Conservation (phyloP, 1,140 invertebrate species). For the Drosophila bocqueti region DNA sequence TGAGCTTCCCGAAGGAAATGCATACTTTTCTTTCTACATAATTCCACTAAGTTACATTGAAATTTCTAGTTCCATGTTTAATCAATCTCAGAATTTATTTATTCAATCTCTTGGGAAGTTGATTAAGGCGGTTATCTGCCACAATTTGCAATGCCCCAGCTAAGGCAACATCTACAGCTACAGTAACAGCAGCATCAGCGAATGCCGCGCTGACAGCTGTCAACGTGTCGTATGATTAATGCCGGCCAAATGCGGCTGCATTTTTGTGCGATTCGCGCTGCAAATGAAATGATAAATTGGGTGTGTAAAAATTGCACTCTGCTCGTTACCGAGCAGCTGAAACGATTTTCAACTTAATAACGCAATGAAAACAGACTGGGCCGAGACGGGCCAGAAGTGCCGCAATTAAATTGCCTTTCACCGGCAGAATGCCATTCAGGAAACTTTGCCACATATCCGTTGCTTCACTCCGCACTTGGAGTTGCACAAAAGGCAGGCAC, state of each 20-base stretch:
- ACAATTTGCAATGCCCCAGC: constrained; percentile 9
- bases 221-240: constrained; percentile 83
- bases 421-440: constrained; percentile 47
- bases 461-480: constrained; percentile 40
- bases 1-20: neutral
- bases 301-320: constrained; percentile 46
- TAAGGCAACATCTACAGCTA: constrained; percentile 4
- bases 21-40: neutral
- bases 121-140: neutral
- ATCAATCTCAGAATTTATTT: neutral
- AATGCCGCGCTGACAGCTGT: constrained; percentile 71
- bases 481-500: constrained; percentile 41
- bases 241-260: constrained; percentile 68
- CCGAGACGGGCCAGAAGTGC: constrained; percentile 28
- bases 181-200: constrained; percentile 32
- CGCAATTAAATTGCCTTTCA: constrained; percentile 64
- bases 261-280: constrained; percentile 59
- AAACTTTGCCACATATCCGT: constrained; percentile 52
- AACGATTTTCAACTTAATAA: constrained; percentile 57
- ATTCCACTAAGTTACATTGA: neutral
- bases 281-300: constrained; percentile 73
- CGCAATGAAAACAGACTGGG: constrained; percentile 42
- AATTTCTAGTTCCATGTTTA: neutral
- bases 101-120: constrained; percentile 2
- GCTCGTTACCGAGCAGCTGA: constrained; percentile 7